Percentiles rank a stretch among this genome's conserved stretches.
Conservation (phyloP, 23 tunicate species). For the Trididemnum miniatum region DNA sequence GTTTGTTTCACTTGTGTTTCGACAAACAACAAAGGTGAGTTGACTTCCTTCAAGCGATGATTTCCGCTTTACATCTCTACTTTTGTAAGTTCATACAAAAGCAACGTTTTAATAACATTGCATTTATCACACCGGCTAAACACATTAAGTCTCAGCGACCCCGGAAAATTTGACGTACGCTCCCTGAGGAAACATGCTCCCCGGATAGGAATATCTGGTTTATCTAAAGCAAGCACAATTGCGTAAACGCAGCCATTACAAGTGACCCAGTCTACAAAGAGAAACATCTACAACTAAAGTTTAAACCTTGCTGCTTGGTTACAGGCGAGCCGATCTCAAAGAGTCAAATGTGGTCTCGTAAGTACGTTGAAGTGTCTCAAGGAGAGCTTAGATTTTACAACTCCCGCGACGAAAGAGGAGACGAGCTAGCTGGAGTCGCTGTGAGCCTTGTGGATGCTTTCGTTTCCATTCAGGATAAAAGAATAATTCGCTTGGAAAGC, state of each 20-base stretch:
- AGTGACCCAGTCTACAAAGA: neutral
- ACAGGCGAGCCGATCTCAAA: slow-evolving; percentile 27
- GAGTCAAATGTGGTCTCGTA: slow-evolving; percentile 24
- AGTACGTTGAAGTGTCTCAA: slow-evolving; percentile 31
- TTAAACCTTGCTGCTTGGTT: neutral
- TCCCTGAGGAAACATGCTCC: too few relatives aligned
- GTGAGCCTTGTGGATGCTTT: slow-evolving; percentile 14
- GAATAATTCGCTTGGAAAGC: slow-evolving; percentile 18
- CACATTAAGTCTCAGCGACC: too few relatives aligned
- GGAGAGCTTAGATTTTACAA: slow-evolving; percentile 27
- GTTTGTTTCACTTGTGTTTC: too few relatives aligned
- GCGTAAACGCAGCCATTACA: neutral
- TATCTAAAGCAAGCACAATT: too few relatives aligned
- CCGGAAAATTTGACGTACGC: too few relatives aligned
- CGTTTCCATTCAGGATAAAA: slow-evolving; percentile 32
- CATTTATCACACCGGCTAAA: too few relatives aligned
- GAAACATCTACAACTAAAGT: neutral
- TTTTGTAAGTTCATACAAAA: too few relatives aligned
- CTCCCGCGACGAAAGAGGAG: slow-evolving; percentile 13
- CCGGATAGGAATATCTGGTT: too few relatives aligned
- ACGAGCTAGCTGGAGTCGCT: slow-evolving; percentile 14
- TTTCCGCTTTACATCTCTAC: too few relatives aligned
- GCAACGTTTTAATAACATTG: too few relatives aligned
- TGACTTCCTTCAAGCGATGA: too few relatives aligned
- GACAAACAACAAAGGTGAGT: too few relatives aligned